Conservation (phyloP, 2,113 vertebrate genomes). For the Diphyllodes magnificus region DNA sequence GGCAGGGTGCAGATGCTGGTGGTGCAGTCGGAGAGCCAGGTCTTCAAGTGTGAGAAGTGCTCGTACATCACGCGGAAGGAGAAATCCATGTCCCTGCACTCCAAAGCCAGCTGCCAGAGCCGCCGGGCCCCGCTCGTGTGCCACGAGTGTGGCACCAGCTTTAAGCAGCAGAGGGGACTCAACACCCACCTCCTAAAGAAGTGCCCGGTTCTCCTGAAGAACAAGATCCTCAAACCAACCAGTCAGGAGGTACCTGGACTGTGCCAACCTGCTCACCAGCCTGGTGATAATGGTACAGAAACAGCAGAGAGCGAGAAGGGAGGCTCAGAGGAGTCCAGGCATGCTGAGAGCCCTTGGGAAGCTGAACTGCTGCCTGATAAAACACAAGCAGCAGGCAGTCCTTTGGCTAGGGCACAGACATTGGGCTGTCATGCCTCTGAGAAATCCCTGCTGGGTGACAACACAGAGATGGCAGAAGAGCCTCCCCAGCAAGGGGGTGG, state of each 20-base stretch:
- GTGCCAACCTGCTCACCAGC: not conserved
- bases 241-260: not conserved
- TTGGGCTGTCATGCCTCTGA: not conserved
- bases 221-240: conserved; percentile 31
- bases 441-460: not conserved
- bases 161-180: conserved; percentile 88
- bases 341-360: not conserved
- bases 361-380: not conserved
- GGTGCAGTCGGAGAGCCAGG: conserved; percentile 72
- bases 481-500: not conserved
- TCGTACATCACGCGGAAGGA: conserved; percentile 81
- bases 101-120: conserved; percentile 73
- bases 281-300: not conserved
- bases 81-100: conserved; percentile 75
- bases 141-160: conserved; percentile 77
- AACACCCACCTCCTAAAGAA: conserved; percentile 84
- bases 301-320: not conserved
- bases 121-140: conserved; percentile 73
- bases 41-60: conserved; percentile 81
- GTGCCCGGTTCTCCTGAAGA: conserved; percentile 73
- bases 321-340: not conserved
- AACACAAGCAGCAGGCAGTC: not conserved
- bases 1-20: conserved; percentile 92
- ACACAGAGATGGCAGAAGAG: not conserved
- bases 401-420: not conserved